These are phyloP conservation scores for Drepana arcuata DNA, from an alignment of 1,140 invertebrate species.

Conservation along the genomic window DNA sequence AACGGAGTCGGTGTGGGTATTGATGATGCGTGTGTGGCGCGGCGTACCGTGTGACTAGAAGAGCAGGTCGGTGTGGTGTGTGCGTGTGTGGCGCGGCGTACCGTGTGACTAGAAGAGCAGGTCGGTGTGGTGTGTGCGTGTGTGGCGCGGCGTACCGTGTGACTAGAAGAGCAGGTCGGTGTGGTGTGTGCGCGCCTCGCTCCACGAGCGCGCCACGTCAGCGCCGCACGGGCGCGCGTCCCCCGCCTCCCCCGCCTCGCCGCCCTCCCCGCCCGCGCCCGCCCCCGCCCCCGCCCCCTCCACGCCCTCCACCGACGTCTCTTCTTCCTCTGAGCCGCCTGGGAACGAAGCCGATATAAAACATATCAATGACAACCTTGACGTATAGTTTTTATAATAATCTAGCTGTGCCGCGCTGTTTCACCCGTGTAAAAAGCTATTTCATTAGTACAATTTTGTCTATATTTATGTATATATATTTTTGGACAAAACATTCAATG, in stretches of 20 bases:
- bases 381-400: too few relatives aligned
- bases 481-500: too few relatives aligned
- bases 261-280: constrained; percentile 3
- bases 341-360: too few relatives aligned
- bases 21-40: neutral
- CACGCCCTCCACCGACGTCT: too few relatives aligned
- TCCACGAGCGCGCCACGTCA: constrained; percentile 39
- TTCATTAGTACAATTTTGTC: too few relatives aligned
- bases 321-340: too few relatives aligned
- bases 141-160: neutral
- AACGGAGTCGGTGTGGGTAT: neutral
- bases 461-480: too few relatives aligned
- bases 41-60: neutral
- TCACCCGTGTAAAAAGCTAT: too few relatives aligned
- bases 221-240: constrained; percentile 40
- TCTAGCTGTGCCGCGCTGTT: too few relatives aligned
- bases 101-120: neutral
- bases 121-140: neutral
- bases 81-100: neutral
- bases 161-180: constrained; percentile 51
- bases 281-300: constrained; percentile 1
- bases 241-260: constrained; percentile 14
- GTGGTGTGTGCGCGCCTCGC: constrained; percentile 33
- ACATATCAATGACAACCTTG: too few relatives aligned
- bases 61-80: neutral